A percentile compares a stretch with the other conserved stretches of the same genome.
These are phyloP conservation scores for Palaemon carinicauda DNA, from an alignment of 1,140 invertebrate genomes.

Conservation along the genomic window DNA sequence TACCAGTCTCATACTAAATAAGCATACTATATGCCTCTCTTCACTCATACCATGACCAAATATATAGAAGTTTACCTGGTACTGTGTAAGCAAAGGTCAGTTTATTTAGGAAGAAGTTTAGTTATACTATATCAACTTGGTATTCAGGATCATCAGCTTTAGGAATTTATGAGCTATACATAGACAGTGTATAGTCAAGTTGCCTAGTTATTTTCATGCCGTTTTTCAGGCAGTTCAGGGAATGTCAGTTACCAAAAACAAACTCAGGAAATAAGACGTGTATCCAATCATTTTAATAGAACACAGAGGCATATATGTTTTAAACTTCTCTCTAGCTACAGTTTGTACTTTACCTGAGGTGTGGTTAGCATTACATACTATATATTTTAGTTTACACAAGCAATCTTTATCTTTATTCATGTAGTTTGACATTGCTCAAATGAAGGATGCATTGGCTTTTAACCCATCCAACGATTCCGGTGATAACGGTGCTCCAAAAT, in stretches of 20 bases:
- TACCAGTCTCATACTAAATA: background rate
- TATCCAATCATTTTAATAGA: background rate
- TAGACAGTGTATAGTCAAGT: background rate
- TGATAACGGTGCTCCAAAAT: constrained; percentile 23
- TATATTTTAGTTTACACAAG: background rate
- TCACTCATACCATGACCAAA: background rate
- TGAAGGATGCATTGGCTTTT: constrained; percentile 10
- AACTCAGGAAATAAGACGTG: constrained; percentile 37
- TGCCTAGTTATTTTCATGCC: background rate
- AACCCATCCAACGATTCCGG: constrained; percentile 31
- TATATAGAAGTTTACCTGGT: too few species aligned
- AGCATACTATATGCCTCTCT: background rate
- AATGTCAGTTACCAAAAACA: background rate
- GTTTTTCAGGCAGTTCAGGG: constrained; percentile 1
- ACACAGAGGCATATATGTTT: background rate
- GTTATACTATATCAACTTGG: background rate
- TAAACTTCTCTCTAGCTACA: background rate
- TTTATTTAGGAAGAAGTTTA: background rate
- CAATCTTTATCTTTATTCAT: background rate
- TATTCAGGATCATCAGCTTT: too few species aligned
- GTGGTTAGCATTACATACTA: constrained; percentile 1
- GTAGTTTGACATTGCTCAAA: constrained; percentile 42
- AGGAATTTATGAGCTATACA: background rate
- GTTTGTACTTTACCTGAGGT: background rate
- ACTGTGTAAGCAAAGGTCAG: background rate